These are phyloP conservation scores for Vombatus ursinus DNA, from an alignment of 2,113 vertebrate genomes.

Conservation along the genomic window DNA sequence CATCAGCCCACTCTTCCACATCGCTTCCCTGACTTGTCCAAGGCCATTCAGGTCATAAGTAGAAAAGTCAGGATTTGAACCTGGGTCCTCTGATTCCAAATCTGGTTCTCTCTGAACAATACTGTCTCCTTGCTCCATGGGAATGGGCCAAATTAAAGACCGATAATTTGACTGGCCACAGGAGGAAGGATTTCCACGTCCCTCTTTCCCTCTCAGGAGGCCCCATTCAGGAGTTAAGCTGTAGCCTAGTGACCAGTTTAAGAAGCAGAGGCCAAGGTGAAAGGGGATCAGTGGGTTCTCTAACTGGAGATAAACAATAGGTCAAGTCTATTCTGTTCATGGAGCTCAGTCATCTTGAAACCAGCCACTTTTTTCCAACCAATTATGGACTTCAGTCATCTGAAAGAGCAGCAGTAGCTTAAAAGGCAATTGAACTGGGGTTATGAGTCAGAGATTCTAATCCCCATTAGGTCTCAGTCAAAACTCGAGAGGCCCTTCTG, in stretches of 20 bases:
- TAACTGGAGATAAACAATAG: not conserved
- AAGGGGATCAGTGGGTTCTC: not conserved
- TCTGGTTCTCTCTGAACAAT: not conserved
- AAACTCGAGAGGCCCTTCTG: slow-evolving; percentile 17
- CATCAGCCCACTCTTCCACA: not conserved
- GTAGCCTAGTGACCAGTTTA: not conserved
- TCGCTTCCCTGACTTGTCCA: not conserved
- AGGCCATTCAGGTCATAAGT: not conserved
- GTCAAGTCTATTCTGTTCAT: not conserved
- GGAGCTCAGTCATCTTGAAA: not conserved
- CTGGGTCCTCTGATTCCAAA: not conserved
- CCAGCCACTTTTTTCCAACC: not conserved
- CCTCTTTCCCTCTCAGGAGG: not conserved
- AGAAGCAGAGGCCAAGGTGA: not conserved
- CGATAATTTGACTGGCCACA: not conserved
- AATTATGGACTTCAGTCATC: not conserved
- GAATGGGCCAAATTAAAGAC: not conserved
- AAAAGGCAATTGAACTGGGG: slow-evolving; percentile 13
- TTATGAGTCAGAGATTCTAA: slow-evolving; percentile 34
- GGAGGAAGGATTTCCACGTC: not conserved
- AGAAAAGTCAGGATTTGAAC: not conserved
- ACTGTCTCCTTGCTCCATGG: not conserved
- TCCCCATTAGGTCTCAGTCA: slow-evolving; percentile 31
- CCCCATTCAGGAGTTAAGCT: not conserved
- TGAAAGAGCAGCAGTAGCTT: not conserved